Evolutionary conservation across 92 coral and sea anemone genomes (phyloP), one percentile per base, ranked within the genome.

Genomic region (Ricordea florida): DNA sequence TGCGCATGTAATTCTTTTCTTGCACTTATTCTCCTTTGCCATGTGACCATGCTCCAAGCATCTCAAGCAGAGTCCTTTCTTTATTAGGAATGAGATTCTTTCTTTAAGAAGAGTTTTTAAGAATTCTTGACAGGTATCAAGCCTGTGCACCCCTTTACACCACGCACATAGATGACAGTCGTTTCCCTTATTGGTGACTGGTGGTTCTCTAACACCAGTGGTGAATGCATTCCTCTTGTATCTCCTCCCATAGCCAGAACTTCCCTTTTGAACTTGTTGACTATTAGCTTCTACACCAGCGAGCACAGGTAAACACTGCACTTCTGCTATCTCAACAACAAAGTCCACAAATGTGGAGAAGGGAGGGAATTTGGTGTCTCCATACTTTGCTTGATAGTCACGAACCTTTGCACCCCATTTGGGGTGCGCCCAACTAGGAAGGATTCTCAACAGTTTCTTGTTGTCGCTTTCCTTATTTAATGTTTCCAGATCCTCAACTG

Each of bases 21-120:
- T n/a, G n/a, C n/a, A n/a, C n/a, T 18, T 77, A 24, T 78, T 69
- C 56, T 78, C 58, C 76, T 77, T 77, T 17, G 69, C 55, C 69
- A 83, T 75, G 53, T 83, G 89, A 20, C 89, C 84, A 14, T 15
- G 65, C 14, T 40, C 10, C 20, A 33, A 46, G 47, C 75, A 76
- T 29, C 83, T 47, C 11, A 76, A 18, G 57, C 89, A 83, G 5
- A 76, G 82, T 5, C 82, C 80, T 36, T 27, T 14, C 74, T 40
- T 82, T n/a, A 74, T 62, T n/a, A 66, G 23, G 44, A 50, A 55
- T 28, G 51, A 65, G 27, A 57, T 76, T 13, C 79, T 35, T 35
- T 83, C 73, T 17, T 83, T 76, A 16, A 76, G 35, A 15, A 62
- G 61, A 4, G 11, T 47, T 17, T 25, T 27, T 9, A 6, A 20